Evolutionary conservation across 2,888 invertebrate genomes (phyloP), one percentile per base, ranked within the genome.

Genomic region (Troides oblongomaculatus): DNA sequence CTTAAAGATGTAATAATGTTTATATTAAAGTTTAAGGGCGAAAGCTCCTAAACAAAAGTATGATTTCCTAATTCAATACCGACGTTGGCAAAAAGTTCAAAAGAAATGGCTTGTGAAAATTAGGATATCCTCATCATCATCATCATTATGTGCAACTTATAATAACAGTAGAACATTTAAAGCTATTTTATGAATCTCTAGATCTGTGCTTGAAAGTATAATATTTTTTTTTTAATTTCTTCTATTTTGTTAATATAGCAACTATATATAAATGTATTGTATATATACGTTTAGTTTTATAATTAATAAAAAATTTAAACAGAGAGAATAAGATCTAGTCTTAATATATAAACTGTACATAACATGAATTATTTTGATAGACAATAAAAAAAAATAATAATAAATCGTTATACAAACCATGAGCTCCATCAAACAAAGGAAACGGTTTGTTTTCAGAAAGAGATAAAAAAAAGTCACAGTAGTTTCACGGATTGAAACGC

Each of bases 401-500:
- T 39, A 61, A 64, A 53, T 21, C 62, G 43, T 36, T 25, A 70
- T 70, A 70, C 70, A 64, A 60, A 70, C 70, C 67, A 46, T 68
- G 18, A 43, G 23, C 21, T 57, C 57, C 64, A 46, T 43, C 61
- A 67, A 64, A 70, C 70, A 70, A 70, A 70, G 67, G 58, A 71
- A 70, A 69, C 60, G 66, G 43, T 25, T 66, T 68, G 56, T 64
- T 70, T 30, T 56, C 30, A 53, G 50, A 61, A 61, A n/a, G 62
- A 12, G 7, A 50, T 1, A 73, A 71, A 66, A 66, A 72, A 72
- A 76, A 63, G 46, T 57, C 62, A 66, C 70, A 66, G 53, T 65
- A 17, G 39, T 69, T 59, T 68, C 71, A 65, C 68, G 62, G 25
- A 7, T 12, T 69, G 62, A 46, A 64, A 62, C 59, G 36, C 71